Evolutionary conservation across 2,888 invertebrate genomes (phyloP).

Genomic region (Embidobia sp.): DNA sequence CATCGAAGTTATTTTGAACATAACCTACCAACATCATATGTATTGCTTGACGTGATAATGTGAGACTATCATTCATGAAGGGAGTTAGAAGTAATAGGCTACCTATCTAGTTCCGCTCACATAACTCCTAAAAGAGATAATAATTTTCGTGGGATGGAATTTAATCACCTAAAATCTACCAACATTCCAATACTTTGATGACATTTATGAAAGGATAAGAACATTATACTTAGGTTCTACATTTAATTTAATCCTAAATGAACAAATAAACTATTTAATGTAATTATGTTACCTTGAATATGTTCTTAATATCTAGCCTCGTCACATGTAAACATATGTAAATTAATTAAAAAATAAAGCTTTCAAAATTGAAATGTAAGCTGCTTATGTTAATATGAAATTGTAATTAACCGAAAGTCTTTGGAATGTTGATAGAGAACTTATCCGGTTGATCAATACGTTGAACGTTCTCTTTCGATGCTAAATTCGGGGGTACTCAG

Average conservation of each 20-base stretch:
- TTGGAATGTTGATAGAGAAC: conserved; percentile 33
- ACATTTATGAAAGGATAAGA: no score
- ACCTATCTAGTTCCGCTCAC: conserved; percentile 7
- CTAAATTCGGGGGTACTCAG: neutral
- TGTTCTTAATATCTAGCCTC: no score
- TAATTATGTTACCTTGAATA: neutral
- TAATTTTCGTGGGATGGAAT: neutral
- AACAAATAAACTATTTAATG: neutral
- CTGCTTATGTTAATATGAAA: neutral
- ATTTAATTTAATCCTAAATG: neutral
- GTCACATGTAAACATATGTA: neutral
- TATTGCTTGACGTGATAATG: neutral
- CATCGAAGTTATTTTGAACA: neutral
- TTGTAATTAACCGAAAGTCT: conserved; percentile 5
- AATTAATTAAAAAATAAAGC: neutral
- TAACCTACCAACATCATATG: conserved; percentile 5
- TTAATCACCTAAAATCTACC: conserved; percentile 12
- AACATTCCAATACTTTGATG: conserved; percentile 22
- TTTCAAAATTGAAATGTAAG: neutral
- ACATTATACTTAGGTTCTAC: neutral
- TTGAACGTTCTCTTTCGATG: conserved; percentile 8
- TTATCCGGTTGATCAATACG: conserved; percentile 19
- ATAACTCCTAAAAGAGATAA: conserved; percentile 17
- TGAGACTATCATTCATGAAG: neutral
- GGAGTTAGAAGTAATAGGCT: conserved; percentile 26